Base-by-base conservation (phyloP, 2,797 vertebrate species). In the Taenioides sp. region DNA sequence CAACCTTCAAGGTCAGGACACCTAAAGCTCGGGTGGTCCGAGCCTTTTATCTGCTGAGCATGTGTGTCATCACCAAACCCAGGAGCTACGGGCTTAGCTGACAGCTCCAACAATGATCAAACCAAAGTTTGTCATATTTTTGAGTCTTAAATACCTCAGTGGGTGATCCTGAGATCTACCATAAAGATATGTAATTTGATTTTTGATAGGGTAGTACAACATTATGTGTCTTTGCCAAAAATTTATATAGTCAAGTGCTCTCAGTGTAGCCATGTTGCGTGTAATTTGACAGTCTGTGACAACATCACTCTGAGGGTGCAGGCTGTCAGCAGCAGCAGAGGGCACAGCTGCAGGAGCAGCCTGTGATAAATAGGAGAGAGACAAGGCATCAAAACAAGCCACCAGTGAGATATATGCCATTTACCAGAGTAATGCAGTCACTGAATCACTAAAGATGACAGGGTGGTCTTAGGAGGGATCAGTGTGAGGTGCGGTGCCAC, bases 1-100 rank as follows among this genome's bases (percentile, higher is more conserved):
- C 77, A 84, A 76, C 79, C 85, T 81, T 79, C 90, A 93, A 94
- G 92, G 93, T 94, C 91, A 90, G 88, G 88, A 89, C 89, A 89
- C 85, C 87, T 81, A 87, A 89, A 87, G 72, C 88, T 80, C 61
- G 79, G 92, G 91, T 90, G 88, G 92, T 92, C 86, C 72, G 10
- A 72, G 83, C 80, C 88, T 86, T 88, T 89, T 90, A 90, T 92
- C 90, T 92, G 86, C 80, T 80, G 81, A 82, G 83, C 88, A 90
- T 86, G 84, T 87, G 87, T 93, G 90, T 94, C 93, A 94, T 90
- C 92, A 60, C 91, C 70, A 72, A 78, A 72, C 75, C 75, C 70
- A 63, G 70, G 80, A 88, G 80, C 78, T 71, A 78, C 88, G 71
- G 80, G 81, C 86, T 79, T 34, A 4, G 85, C 82, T 85, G 88